A percentile compares a stretch with the other conserved stretches of the same genome.
Evolutionary conservation across 2,797 vertebrate genomes (phyloP).

Genomic region (Pseudochaenichthys georgianus): DNA sequence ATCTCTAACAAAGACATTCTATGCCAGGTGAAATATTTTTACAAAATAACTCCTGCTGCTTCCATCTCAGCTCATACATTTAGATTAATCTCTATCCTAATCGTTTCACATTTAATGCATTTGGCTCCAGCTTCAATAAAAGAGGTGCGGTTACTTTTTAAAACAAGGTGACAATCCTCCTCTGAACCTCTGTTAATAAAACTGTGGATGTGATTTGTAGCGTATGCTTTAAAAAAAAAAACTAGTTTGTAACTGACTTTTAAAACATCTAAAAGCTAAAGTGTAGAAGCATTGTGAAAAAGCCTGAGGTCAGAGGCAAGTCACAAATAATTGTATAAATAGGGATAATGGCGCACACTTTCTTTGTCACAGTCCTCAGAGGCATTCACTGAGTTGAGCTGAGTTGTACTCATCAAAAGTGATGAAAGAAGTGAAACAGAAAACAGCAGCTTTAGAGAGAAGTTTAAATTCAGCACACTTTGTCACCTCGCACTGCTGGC

Average conservation of each 20-base stretch:
- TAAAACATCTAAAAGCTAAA: background rate
- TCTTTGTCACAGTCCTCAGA: background rate
- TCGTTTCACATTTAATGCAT: background rate
- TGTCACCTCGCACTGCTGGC: background rate
- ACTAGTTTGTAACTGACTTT: background rate
- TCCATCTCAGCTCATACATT: too few species aligned
- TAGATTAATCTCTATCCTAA: background rate
- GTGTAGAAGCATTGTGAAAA: constrained; percentile 1
- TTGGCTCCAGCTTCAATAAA: constrained; percentile 12
- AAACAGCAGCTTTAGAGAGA: background rate
- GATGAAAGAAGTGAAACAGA: constrained; percentile 3
- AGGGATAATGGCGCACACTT: background rate
- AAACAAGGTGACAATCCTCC: background rate
- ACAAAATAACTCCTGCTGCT: too few species aligned
- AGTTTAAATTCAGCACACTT: background rate
- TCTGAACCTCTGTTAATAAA: background rate
- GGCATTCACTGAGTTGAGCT: background rate
- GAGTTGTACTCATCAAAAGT: background rate
- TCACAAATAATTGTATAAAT: background rate
- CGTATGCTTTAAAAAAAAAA: constrained; percentile 2
- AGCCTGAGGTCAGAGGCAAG: background rate
- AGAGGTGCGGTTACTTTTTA: background rate
- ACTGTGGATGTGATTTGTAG: too few species aligned
- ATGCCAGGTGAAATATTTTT: too few species aligned
- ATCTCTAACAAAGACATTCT: too few species aligned